Evolutionary conservation across 2,888 invertebrate genomes (phyloP), one percentile per base, ranked within the genome.

Genomic region (Drosophila meridiana): DNA sequence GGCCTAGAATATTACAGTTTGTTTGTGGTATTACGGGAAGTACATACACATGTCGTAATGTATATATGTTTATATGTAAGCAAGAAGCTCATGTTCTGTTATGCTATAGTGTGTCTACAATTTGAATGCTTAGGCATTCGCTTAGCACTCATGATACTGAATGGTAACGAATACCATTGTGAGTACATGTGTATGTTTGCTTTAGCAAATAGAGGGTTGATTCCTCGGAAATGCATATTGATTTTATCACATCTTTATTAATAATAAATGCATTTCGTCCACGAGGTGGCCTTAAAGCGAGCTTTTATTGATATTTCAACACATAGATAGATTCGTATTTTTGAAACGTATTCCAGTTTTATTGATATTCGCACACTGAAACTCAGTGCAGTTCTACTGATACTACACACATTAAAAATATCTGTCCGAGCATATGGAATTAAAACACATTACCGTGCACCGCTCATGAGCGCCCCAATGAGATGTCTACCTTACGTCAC

Each of bases 191-290:
- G 20, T 13, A 20, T n/a, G 50, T 50, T 0, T 32, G 52, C 20
- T 2, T 14, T 38, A 7, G n/a, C n/a, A 5, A 8, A 38, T 14
- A 28, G 26, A 28, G 28, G 38, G 38, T 40, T 20, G 14, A 28
- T 55, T 38, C 4, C 38, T 14, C 5, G 55, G 40, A 28, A 28
- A 40, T 55, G 28, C 55, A 38, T 55, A 55, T 55, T 55, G 55
- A 55, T 55, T 55, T 55, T 55, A 55, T 28, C 38, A 38, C 26
- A 13, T 38, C 4, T 28, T 8, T 38, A 38, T 26, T 38, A 8
- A 55, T 40, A 55, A 55, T 55, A 40, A 40, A 40, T 55, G 34
- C 9, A 55, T n/a, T 14, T 28, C 28, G 28, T 5, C 9, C 28
- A 55, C 38, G 30, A 8, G 14, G 9, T 40, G 8, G 4, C 55